These are phyloP conservation scores for Anguilla rostrata DNA, from an alignment of 2,113 vertebrate genomes.

Conservation along the genomic window DNA sequence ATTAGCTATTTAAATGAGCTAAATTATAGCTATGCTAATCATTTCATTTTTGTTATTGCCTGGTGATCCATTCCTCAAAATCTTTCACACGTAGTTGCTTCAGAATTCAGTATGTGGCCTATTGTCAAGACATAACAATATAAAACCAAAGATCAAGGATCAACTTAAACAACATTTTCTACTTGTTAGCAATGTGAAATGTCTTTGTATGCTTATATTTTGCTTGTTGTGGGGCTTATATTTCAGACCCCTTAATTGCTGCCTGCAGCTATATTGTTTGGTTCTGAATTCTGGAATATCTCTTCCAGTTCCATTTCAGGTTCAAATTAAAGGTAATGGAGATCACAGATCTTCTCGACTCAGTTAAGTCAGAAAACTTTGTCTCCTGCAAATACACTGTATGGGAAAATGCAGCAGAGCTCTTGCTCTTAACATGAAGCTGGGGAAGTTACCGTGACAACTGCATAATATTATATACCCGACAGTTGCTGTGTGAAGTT, in stretches of 20 bases:
- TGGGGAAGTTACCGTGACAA: constrained; percentile 24
- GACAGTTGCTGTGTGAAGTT: constrained; percentile 16
- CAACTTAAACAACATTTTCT: too few relatives aligned
- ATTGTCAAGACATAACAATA: neutral
- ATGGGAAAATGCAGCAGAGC: neutral
- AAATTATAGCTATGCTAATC: too few relatives aligned
- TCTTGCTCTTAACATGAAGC: constrained; percentile 19
- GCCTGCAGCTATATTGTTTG: neutral
- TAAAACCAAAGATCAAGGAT: too few relatives aligned
- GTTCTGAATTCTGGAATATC: neutral
- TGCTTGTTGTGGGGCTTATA: too few relatives aligned
- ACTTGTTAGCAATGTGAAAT: too few relatives aligned
- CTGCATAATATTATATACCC: constrained; percentile 22
- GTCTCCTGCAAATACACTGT: neutral
- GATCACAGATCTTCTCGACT: neutral
- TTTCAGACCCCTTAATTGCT: too few relatives aligned
- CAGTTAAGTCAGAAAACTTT: neutral
- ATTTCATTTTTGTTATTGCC: too few relatives aligned
- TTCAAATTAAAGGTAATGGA: neutral
- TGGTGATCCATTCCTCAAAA: too few relatives aligned
- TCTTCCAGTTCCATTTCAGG: neutral
- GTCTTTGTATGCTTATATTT: too few relatives aligned
- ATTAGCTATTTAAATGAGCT: too few relatives aligned
- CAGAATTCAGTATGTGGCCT: neutral
- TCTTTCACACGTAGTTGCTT: too few relatives aligned